Conservation (phyloP, 2,888 invertebrate species). For the Platycheirus albimanus region DNA sequence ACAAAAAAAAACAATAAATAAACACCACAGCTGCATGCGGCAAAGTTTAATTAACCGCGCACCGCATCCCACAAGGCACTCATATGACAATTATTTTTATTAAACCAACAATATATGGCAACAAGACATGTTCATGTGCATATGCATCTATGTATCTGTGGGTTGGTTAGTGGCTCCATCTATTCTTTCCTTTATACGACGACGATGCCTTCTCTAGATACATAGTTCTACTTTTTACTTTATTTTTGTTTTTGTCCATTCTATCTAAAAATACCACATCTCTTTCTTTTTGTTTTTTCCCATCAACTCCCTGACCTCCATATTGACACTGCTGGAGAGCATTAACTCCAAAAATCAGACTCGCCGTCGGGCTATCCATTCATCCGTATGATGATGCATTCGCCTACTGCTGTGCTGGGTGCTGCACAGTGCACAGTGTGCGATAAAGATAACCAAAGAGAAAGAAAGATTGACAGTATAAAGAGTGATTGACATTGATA, state of each 20-base stretch:
- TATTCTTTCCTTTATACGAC: too few relatives aligned
- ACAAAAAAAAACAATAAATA: slow-evolving; percentile 29
- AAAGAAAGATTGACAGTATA: slow-evolving; percentile 49
- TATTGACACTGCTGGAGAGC: slow-evolving; percentile 55
- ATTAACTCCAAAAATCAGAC: slow-evolving; percentile 49
- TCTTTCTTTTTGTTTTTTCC: not conserved
- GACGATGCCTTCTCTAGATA: not conserved
- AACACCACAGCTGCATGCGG: slow-evolving; percentile 51
- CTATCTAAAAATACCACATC: slow-evolving; percentile 58
- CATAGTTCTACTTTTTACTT: slow-evolving; percentile 28
- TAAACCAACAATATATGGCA: slow-evolving; percentile 48
- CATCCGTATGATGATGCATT: slow-evolving; percentile 17
- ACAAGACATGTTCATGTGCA: slow-evolving; percentile 60
- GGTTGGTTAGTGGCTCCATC: slow-evolving; percentile 12
- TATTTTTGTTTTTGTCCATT: slow-evolving; percentile 26
- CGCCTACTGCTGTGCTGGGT: not conserved
- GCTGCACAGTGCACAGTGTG: slow-evolving; percentile 14
- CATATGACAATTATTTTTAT: slow-evolving; percentile 40
- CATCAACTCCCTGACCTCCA: slow-evolving; percentile 68
- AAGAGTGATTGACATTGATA: slow-evolving; percentile 70
- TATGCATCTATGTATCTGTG: slow-evolving; percentile 43
- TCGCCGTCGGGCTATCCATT: slow-evolving; percentile 28
- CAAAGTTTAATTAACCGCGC: slow-evolving; percentile 70
- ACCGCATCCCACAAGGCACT: slow-evolving; percentile 11
- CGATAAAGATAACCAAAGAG: slow-evolving; percentile 52